phyloP scores from a whole-genome alignment of 2,113 vertebrate genomes.

The Callocephalon fimbriatum region DNA sequence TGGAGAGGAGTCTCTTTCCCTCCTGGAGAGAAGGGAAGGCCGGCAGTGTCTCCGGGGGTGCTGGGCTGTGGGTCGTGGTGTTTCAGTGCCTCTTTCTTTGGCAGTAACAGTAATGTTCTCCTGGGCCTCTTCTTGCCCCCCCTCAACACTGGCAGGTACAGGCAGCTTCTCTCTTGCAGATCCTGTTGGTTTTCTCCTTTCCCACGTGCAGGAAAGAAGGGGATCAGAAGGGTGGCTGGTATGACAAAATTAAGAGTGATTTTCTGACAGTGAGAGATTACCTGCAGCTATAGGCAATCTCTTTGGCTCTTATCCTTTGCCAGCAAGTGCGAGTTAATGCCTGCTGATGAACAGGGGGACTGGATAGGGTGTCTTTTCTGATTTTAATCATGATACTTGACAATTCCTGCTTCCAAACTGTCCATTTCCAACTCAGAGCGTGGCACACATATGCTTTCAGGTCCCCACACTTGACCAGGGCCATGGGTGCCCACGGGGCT shows the following conservation, averaged over 20 bases:
- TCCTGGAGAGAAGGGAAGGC: not conserved
- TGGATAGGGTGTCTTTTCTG: not conserved
- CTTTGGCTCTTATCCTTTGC: not conserved
- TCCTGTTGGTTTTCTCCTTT: not conserved
- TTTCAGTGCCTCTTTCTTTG: not conserved
- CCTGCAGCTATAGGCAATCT: not conserved
- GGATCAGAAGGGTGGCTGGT: not conserved
- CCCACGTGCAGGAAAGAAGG: not conserved
- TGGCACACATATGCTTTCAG: accelerated
- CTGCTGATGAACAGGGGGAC: not conserved
- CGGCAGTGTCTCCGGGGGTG: not conserved
- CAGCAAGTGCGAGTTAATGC: not conserved
- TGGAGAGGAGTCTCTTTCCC: accelerated
- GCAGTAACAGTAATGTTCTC: not conserved
- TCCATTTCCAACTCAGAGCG: not conserved
- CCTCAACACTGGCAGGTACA: not conserved
- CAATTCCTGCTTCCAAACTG: not conserved
- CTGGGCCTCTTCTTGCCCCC: not conserved
- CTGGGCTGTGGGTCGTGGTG: not conserved
- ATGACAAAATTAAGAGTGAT: not conserved
- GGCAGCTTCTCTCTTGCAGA: not conserved
- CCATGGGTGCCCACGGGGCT: not conserved
- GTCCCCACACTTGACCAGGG: not conserved
- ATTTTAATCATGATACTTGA: not conserved
- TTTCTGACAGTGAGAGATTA: not conserved